Percentiles rank a stretch among this genome's conserved stretches.
phyloP scores from a whole-genome alignment of 2,797 vertebrate species.

The Masticophis lateralis region DNA sequence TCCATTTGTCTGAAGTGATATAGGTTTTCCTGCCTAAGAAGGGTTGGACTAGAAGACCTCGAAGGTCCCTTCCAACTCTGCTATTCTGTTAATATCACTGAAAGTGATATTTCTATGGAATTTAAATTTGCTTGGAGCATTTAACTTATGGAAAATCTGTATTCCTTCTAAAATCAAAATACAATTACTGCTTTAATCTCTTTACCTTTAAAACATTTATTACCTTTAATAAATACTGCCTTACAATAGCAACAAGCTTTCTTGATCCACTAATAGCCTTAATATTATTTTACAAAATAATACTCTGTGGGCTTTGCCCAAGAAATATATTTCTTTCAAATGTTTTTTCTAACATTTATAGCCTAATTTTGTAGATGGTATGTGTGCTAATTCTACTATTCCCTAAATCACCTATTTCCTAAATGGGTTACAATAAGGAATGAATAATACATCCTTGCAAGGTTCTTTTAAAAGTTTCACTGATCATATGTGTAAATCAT shows the following conservation, averaged over 20 bases:
- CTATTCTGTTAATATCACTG: background rate
- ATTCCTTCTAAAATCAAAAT: slow-evolving; percentile 21
- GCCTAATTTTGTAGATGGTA: background rate
- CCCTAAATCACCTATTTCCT: background rate
- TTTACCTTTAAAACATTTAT: slow-evolving; percentile 20
- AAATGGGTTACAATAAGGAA: background rate
- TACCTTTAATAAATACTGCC: slow-evolving; percentile 4
- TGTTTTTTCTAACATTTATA: background rate
- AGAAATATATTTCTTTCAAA: background rate
- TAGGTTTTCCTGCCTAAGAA: too few relatives aligned
- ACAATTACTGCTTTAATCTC: slow-evolving; percentile 38
- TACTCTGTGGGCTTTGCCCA: background rate
- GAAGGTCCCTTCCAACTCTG: too few relatives aligned
- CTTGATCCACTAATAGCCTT: background rate
- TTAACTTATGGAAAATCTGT: slow-evolving; percentile 37
- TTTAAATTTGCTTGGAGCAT: slow-evolving; percentile 32
- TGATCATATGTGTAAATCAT: background rate
- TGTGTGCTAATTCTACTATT: background rate
- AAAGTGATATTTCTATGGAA: slow-evolving; percentile 19
- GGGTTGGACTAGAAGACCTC: too few relatives aligned
- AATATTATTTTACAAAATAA: slow-evolving; percentile 9
- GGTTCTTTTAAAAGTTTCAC: background rate
- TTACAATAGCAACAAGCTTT: slow-evolving; percentile 4
- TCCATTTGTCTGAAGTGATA: too few relatives aligned
- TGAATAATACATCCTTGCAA: background rate